Evolutionary conservation across 2,888 invertebrate species (phyloP), one percentile per base, ranked within the genome.

Genomic region (Chalcosyrphus nemorum): DNA sequence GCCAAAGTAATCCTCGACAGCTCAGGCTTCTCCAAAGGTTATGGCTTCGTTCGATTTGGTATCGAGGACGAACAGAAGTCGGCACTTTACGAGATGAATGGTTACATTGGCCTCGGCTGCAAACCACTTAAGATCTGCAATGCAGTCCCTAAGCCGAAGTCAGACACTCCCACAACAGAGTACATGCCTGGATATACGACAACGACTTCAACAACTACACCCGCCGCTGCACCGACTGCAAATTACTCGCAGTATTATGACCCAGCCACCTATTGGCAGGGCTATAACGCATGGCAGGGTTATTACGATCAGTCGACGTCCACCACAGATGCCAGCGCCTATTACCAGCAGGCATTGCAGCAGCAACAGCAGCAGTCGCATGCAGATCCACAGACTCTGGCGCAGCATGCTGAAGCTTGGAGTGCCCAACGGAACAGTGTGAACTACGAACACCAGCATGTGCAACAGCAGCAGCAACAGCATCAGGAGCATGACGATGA

Each of bases 1-100:
- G 98, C 98, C 9, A 98, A 98, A 95, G 98, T 98, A 27, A 98
- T 99, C 87, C 92, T 97, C 88, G 98, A 98, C 89, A 94, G 93
- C 86, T 94, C 96, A 80, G 98, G 98, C 2, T 96, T 96, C 88
- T 98, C 98, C 88, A 97, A 97, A 92, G 98, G 98, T 11, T 99
- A 98, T 91, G 99, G 98, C 4, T 98, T 99, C 92, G 97, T 99
- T 7, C 93, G 98, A 86, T 99, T 99, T 90, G 96, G 97, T 3
- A 96, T 96, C 88, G 98, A 98, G 91, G 97, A 97, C 77, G 97
- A 97, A 89, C 98, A 98, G 91, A 96, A 98, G 89, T 96, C 97
- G 88, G 98, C 98, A 85, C 92, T 98, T 61, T 95, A 96, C 66
- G 95, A 97, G 82, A 98, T 98, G 98, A 98, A 98, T 89, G 97